phyloP scores from a whole-genome alignment of 2,888 invertebrate genomes.

The Sepioteuthis lessoniana region DNA sequence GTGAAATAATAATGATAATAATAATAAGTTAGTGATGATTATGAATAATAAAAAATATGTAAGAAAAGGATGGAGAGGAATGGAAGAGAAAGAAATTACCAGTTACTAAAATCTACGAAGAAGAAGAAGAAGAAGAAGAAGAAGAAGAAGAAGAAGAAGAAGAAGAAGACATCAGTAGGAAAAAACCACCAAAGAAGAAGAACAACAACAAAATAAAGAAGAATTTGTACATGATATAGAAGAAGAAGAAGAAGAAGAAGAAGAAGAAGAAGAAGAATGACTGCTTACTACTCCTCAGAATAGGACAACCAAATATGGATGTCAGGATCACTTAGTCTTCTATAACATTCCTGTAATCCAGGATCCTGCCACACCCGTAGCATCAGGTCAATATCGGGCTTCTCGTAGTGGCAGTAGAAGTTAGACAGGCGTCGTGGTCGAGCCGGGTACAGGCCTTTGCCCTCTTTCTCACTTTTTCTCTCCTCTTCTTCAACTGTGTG shows the following conservation, averaged over 20 bases:
- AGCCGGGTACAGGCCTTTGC: not conserved
- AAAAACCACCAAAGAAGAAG: not conserved
- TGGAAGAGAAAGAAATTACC: too few species aligned
- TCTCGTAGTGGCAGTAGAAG: constrained; percentile 48
- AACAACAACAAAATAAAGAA: not conserved
- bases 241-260: not conserved
- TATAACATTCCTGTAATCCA: constrained; percentile 62
- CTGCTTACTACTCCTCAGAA: constrained; percentile 66
- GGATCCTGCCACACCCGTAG: constrained; percentile 63
- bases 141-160: too few species aligned
- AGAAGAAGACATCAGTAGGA: too few species aligned
- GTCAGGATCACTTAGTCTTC: constrained; percentile 55
- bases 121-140: too few species aligned
- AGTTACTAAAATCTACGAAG: too few species aligned
- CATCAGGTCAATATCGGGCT: constrained; percentile 57
- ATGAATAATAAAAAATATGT: too few species aligned
- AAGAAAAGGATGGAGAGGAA: not conserved
- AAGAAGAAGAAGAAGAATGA: not conserved
- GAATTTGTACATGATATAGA: too few species aligned
- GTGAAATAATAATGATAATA: too few species aligned
- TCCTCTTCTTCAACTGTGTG: constrained; percentile 60
- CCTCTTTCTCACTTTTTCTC: constrained; percentile 10
- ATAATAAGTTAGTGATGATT: too few species aligned
- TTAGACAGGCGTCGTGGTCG: constrained; percentile 40
- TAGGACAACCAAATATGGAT: constrained; percentile 55